Evolutionary conservation across 35 echinoderm and acorn worm species (phyloP).

Genomic region (Ophiothrix spiculata): DNA sequence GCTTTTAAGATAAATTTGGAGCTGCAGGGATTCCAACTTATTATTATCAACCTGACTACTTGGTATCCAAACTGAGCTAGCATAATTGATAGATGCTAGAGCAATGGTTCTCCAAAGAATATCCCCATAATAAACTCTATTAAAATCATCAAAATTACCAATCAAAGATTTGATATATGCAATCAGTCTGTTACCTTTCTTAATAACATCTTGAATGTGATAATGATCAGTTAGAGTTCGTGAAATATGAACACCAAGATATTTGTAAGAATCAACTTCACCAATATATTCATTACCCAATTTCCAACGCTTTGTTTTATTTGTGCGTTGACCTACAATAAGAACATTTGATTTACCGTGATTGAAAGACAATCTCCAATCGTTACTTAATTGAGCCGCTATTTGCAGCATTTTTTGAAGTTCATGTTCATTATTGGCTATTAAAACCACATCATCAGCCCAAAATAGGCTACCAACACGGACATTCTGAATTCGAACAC

Average conservation of each 20-base stretch:
- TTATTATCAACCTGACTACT: too few relatives aligned
- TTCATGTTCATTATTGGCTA: background rate
- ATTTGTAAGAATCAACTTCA: background rate
- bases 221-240: background rate
- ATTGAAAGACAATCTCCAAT: background rate
- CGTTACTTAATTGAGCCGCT: background rate
- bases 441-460: background rate
- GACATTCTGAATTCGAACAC: background rate
- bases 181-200: background rate
- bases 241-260: background rate
- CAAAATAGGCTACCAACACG: background rate
- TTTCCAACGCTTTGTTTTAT: background rate
- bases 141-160: background rate
- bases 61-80: too few relatives aligned
- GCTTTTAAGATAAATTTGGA: too few relatives aligned
- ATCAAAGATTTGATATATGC: constrained; percentile 8
- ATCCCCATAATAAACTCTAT: constrained; percentile 15
- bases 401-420: background rate
- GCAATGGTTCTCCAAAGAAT: background rate
- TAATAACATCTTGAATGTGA: too few relatives aligned
- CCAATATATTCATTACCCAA: background rate
- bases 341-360: background rate
- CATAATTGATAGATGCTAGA: too few relatives aligned
- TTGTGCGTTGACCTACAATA: background rate
- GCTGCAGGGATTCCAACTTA: too few relatives aligned